These are phyloP conservation scores for Poecile atricapillus DNA, from an alignment of 2,113 vertebrate genomes.

Conservation along the genomic window DNA sequence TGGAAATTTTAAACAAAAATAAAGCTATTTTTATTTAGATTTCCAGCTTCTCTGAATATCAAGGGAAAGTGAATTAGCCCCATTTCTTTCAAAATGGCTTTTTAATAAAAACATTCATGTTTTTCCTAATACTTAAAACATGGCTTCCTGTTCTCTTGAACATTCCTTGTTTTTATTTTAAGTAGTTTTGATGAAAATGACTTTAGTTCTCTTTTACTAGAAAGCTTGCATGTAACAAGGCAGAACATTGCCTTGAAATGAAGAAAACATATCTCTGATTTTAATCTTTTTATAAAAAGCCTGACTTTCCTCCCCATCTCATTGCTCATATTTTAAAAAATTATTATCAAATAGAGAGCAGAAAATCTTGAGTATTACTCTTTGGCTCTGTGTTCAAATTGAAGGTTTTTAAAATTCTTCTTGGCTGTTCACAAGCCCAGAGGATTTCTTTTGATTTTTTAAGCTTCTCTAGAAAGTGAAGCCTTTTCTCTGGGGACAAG, in stretches of 20 bases:
- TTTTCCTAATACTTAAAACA: background rate
- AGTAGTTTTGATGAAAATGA: background rate
- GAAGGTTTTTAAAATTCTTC: slow-evolving; percentile 11
- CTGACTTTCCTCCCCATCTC: background rate
- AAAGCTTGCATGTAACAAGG: background rate
- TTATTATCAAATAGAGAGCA: background rate
- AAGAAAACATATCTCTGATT: background rate
- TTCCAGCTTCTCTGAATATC: slow-evolving; percentile 1
- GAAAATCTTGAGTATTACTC: background rate
- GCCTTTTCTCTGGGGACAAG: slow-evolving; percentile 30
- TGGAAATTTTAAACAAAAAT: slow-evolving; percentile 14
- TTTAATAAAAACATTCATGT: background rate
- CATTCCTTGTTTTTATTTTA: background rate
- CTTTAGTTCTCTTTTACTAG: background rate
- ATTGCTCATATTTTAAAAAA: background rate
- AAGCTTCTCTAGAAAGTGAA: slow-evolving; percentile 47
- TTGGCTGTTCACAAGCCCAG: slow-evolving; percentile 16
- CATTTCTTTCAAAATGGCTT: background rate
- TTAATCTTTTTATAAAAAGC: background rate
- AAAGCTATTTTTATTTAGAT: slow-evolving; percentile 27
- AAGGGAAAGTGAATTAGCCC: background rate
- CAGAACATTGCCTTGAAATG: background rate
- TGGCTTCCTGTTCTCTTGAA: background rate
- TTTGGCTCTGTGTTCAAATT: background rate
- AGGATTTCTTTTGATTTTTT: slow-evolving; percentile 49